phyloP scores from a whole-genome alignment of 2,113 vertebrate species.

The Oceanites oceanicus region DNA sequence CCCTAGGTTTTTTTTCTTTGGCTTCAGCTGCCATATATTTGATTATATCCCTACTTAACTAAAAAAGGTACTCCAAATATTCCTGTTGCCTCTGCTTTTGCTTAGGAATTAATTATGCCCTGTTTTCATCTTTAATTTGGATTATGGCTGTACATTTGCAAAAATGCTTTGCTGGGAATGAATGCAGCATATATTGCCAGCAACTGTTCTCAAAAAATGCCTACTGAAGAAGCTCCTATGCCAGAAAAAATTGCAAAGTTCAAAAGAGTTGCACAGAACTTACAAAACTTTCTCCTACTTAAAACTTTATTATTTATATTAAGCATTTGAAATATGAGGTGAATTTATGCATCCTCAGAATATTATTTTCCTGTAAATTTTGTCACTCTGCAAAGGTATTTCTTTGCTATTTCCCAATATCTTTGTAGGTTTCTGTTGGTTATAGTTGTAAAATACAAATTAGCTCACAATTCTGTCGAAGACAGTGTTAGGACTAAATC shows the following conservation, averaged over 20 bases:
- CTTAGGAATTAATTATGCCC: background rate
- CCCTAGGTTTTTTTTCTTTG: background rate
- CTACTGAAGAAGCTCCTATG: background rate
- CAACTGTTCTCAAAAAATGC: background rate
- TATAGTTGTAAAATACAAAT: conserved; percentile 20
- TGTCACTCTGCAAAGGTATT: background rate
- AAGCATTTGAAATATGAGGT: background rate
- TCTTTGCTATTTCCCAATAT: background rate
- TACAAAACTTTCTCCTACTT: background rate
- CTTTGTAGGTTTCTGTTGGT: background rate
- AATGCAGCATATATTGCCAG: background rate
- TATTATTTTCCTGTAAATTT: background rate
- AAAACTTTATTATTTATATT: background rate
- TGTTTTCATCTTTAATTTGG: conserved; percentile 6
- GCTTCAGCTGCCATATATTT: background rate
- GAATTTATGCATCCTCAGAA: background rate
- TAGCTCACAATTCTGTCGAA: background rate
- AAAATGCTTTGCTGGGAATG: background rate
- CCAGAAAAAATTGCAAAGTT: background rate
- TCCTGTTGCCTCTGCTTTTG: background rate
- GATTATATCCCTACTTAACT: background rate
- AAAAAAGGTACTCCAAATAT: background rate
- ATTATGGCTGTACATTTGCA: background rate
- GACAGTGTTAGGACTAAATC: conserved; percentile 19
- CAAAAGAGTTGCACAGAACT: background rate